Evolutionary conservation across 2,888 invertebrate genomes (phyloP).

Genomic region (Urechis unicinctus): DNA sequence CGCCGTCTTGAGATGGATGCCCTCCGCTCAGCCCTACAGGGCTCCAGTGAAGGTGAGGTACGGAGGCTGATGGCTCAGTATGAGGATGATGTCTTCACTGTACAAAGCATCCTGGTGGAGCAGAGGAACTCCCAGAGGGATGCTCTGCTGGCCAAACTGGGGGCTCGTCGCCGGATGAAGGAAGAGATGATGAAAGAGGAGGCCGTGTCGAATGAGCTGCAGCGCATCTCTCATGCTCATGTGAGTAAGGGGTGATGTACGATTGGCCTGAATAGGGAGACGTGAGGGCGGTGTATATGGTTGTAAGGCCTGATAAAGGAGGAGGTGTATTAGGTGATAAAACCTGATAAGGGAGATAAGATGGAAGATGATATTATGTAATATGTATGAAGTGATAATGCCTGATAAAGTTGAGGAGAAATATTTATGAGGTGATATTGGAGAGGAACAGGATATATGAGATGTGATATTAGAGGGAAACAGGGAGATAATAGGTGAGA

Average conservation of each 20-base stretch:
- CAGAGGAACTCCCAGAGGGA: conserved; percentile 27
- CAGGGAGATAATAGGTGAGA: too few species aligned
- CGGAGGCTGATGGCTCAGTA: conserved; percentile 31
- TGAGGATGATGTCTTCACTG: conserved; percentile 24
- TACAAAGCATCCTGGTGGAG: conserved; percentile 19
- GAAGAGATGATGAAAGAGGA: conserved; percentile 38
- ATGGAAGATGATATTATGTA: too few species aligned
- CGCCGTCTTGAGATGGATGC: conserved; percentile 23
- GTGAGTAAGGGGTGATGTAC: conserved; percentile 19
- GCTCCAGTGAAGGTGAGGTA: conserved; percentile 27
- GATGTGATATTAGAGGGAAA: too few species aligned
- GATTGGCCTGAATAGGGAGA: too few species aligned
- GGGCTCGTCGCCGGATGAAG: conserved; percentile 40
- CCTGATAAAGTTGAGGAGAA: too few species aligned
- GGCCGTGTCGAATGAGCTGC: conserved; percentile 37
- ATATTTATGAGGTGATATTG: too few species aligned
- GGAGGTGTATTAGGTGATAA: too few species aligned
- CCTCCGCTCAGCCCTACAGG: conserved; percentile 27
- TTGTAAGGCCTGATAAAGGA: too few species aligned
- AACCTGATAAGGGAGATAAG: too few species aligned
- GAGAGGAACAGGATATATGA: too few species aligned
- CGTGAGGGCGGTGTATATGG: too few species aligned
- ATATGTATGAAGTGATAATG: too few species aligned
- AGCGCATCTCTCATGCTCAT: conserved; percentile 36
- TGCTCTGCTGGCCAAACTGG: conserved; percentile 37